A percentile compares a stretch with the other conserved stretches of the same genome.
Conservation (phyloP, 2,113 vertebrate genomes). For the Colinus virginianus region DNA sequence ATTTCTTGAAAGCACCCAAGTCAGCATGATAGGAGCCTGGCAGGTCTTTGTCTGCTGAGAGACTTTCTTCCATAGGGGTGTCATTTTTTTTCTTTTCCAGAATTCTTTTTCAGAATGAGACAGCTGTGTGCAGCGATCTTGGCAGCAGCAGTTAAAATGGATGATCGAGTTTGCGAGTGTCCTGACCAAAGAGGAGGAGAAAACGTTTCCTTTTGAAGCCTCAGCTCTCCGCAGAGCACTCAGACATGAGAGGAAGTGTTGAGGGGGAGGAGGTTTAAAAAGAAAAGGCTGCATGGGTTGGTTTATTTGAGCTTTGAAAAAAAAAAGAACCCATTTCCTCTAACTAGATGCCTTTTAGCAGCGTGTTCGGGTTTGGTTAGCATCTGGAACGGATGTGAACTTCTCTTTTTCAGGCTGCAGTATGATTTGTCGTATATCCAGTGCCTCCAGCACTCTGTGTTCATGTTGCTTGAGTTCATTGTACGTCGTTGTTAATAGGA, state of each 20-base stretch:
- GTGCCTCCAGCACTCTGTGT: not conserved
- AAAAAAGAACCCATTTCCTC: not conserved
- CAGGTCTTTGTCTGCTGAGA: not conserved
- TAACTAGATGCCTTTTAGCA: not conserved
- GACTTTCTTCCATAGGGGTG: not conserved
- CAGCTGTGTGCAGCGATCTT: not conserved
- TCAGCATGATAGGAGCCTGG: not conserved
- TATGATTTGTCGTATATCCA: not conserved
- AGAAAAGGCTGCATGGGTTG: not conserved
- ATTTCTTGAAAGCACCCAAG: not conserved
- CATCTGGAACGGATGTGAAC: not conserved
- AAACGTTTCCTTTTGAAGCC: not conserved
- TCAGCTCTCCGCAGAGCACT: not conserved
- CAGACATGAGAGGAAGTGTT: accelerated
- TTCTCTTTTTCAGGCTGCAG: not conserved
- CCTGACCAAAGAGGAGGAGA: not conserved
- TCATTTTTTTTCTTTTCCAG: not conserved
- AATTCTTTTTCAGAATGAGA: not conserved
- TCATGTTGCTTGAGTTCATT: not conserved
- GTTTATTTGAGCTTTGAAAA: not conserved
- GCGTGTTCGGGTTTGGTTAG: not conserved
- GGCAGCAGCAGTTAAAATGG: not conserved
- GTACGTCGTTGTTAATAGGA: not conserved
- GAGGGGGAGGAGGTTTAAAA: not conserved
- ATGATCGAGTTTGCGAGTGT: not conserved